A percentile compares a stretch with the other conserved stretches of the same genome.
Conservation (phyloP, 2,797 vertebrate species). For the Phoeniculus purpureus region DNA sequence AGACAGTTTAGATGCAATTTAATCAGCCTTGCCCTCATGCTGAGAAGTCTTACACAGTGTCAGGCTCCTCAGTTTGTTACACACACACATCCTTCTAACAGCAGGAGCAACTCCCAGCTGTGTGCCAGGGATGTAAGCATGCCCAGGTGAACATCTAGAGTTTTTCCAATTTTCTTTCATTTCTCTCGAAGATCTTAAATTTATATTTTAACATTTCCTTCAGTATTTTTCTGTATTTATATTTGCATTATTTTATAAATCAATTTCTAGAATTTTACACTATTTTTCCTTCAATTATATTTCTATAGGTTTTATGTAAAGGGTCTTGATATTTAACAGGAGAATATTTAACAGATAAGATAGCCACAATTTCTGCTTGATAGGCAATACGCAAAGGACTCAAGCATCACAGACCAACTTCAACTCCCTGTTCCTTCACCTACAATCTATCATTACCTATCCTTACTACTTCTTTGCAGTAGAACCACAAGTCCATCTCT, state of each 20-base stretch:
- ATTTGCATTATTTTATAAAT: background rate
- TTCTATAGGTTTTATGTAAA: background rate
- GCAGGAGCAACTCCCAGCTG: background rate
- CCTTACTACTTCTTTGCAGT: background rate
- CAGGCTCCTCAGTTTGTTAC: background rate
- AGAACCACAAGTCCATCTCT: background rate
- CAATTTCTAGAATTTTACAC: background rate
- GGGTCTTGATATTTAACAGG: background rate
- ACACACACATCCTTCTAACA: background rate
- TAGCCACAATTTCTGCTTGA: background rate
- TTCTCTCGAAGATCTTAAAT: background rate
- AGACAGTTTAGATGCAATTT: slow-evolving; percentile 32
- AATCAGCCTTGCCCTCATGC: background rate
- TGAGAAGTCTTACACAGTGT: background rate
- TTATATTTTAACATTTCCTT: background rate
- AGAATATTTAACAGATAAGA: background rate
- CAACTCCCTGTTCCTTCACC: background rate
- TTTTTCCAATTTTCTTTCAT: background rate
- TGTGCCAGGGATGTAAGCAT: background rate
- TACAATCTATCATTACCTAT: background rate
- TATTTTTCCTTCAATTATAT: background rate
- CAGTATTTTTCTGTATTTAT: background rate
- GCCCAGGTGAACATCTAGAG: background rate
- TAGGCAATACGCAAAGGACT: background rate
- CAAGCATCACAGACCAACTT: background rate